Base-by-base conservation (phyloP, 2,888 invertebrate species). In the Steinernema carpocapsae region DNA sequence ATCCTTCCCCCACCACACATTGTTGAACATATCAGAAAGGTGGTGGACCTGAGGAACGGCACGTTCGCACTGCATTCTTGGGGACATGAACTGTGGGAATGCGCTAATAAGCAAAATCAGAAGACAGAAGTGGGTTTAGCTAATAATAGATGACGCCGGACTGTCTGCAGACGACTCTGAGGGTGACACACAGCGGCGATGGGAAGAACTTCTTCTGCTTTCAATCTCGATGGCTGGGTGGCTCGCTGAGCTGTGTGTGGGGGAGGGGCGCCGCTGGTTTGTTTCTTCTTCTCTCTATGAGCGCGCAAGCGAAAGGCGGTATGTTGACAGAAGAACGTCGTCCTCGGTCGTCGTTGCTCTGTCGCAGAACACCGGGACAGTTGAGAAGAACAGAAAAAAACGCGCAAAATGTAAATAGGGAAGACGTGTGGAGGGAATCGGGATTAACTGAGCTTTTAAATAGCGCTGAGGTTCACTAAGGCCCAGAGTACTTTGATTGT, bases 331-430 rank as follows among this genome's bases (percentile, higher is more conserved):
- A 64, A 64, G 64, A 64, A 64, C 29, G 29, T 32, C 29, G 64
- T 1, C 37, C 1, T 26, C 17, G 10, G n/a, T n/a, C n/a, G n/a
- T n/a, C n/a, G n/a, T n/a, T n/a, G n/a, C n/a, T n/a, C 48, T 48
- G 48, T 48, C 48, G 48, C n/a, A 48, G 48, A 48, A 19, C 37
- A 29, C 64, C 32, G 29, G 32, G 32, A 24, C 37, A 6, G 37
- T 37, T 10, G 37, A 37, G 37, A 7, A 14, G 14, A 37, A 6
- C 37, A 37, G 26, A 26, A 64, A 64, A 64, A 64, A 64, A 64
- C 32, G 64, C 64, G 26, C 64, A 64, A 64, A 64, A 64, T 29
- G 64, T 64, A 64, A 64, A 64, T 64, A 64, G 64, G 64, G 64
- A 64, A 64, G 32, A 64, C 32, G 32, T 32, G 64, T 37, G 37